A percentile compares a stretch with the other conserved stretches of the same genome.
phyloP scores from a whole-genome alignment of 2,888 invertebrate genomes.

The Parnassius mnemosyne region DNA sequence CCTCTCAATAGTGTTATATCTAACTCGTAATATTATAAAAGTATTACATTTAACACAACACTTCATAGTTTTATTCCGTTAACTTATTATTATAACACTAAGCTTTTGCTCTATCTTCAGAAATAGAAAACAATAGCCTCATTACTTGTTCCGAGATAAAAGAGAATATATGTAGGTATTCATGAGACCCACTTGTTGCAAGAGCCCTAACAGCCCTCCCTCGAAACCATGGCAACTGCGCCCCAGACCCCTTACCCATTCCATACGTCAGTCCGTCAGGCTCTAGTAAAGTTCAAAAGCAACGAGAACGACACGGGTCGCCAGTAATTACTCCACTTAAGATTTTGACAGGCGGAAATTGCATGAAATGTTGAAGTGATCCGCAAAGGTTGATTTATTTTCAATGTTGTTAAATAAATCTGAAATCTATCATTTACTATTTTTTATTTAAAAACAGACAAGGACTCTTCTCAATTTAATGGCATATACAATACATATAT shows the following conservation, averaged over 20 bases:
- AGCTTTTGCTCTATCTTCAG: neutral
- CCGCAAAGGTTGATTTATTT: conserved; percentile 1
- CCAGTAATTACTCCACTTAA: conserved; percentile 73
- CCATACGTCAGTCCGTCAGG: conserved; percentile 33
- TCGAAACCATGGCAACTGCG: conserved; percentile 58
- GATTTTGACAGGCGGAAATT: conserved; percentile 57
- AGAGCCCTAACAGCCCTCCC: conserved; percentile 46
- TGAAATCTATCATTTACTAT: too few species aligned
- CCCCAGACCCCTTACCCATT: conserved; percentile 34
- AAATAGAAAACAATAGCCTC: conserved; percentile 10
- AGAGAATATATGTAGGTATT: conserved; percentile 17
- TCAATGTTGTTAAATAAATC: neutral
- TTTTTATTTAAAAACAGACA: too few species aligned
- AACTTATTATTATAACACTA: too few species aligned
- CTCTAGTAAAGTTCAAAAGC: conserved; percentile 59
- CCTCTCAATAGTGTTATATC: too few species aligned
- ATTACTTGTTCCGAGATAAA: conserved; percentile 14
- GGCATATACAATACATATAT: too few species aligned
- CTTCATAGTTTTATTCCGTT: too few species aligned
- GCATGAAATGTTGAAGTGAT: conserved; percentile 5
- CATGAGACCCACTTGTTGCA: conserved; percentile 62
- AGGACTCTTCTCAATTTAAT: too few species aligned
- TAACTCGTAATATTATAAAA: too few species aligned
- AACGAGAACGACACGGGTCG: conserved; percentile 55
- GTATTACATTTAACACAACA: too few species aligned